Base-by-base conservation (phyloP, 2,888 invertebrate genomes). In the Panopea generosa region DNA sequence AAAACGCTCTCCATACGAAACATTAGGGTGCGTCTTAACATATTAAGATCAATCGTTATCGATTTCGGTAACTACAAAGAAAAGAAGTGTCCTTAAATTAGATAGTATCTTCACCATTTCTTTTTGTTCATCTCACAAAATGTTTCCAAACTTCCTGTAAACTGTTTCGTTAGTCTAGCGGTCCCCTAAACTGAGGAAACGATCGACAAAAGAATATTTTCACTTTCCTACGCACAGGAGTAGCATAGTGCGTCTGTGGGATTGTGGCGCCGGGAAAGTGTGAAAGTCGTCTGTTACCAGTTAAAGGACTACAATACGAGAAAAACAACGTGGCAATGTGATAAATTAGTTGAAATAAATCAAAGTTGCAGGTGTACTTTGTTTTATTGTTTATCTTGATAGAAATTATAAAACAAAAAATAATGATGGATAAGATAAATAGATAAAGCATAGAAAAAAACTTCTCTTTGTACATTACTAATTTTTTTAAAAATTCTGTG, bases 241-340 rank as follows among this genome's bases (percentile, higher is more conserved):
- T 67, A 49, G 33, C 52, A 43, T 65, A 57, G 56, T 59, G 65
- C 63, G 43, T 59, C n/a, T 29, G 7, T 40, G 52, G 50, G 68
- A 53, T 53, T 45, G 50, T 73, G 83, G 83, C 83, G 83, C 83
- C 83, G 60, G 50, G n/a, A 33, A 73, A 57, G 83, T 80, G 83
- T 70, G 73, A 83, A 80, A 55, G 57, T 80, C 76, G 83, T 83
- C 83, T 81, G 81, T 60, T 62, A 40, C 49, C 20, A 27, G 52
- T 18, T 50, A 24, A 27, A 40, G 45, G 22, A 56, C 60, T 38
- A 60, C 43, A 22, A 66, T 49, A 52, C 61, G 71, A 62, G 71
- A 71, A 76, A 59, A 76, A 76, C 71, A 74, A 63, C 55, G 50
- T 9, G 6, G 26, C 18, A 14, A 50, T 61, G 60, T 60, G 68